These are phyloP conservation scores for Wasmannia auropunctata DNA, from an alignment of 1,140 invertebrate species.

Conservation along the genomic window DNA sequence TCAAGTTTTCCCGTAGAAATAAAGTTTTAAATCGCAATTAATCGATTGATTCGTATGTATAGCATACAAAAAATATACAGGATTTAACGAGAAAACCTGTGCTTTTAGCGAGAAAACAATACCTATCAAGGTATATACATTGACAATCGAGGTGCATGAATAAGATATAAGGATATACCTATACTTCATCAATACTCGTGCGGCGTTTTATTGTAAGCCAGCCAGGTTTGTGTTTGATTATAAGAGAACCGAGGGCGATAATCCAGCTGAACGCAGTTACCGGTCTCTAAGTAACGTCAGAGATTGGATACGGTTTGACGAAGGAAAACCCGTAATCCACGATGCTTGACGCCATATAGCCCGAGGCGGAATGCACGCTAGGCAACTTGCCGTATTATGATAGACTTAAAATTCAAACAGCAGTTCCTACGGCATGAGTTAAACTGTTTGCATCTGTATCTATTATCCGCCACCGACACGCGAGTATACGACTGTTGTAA, in stretches of 20 bases:
- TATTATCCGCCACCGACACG: not conserved
- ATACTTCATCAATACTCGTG: not conserved
- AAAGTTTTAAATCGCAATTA: not conserved
- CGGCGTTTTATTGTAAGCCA: not conserved
- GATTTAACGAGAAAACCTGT: not conserved
- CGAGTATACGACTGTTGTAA: not conserved
- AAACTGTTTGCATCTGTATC: constrained; percentile 11
- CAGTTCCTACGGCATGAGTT: not conserved
- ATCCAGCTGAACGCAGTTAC: constrained; percentile 21
- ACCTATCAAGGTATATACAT: not conserved
- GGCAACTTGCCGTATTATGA: constrained; percentile 29
- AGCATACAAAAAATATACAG: not conserved
- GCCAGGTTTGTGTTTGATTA: not conserved
- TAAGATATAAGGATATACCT: not conserved
- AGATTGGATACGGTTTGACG: constrained; percentile 34
- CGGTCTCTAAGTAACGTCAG: constrained; percentile 33
- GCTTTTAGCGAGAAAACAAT: not conserved
- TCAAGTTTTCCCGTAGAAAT: not conserved
- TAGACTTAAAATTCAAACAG: constrained; percentile 46
- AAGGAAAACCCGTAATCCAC: constrained; percentile 36
- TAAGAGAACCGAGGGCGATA: constrained; percentile 1
- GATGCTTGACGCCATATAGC: not conserved
- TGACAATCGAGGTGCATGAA: not conserved
- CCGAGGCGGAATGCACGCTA: not conserved
- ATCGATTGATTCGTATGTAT: not conserved